Conservation (phyloP, 2,888 invertebrate genomes). For the Sycophila texana region DNA sequence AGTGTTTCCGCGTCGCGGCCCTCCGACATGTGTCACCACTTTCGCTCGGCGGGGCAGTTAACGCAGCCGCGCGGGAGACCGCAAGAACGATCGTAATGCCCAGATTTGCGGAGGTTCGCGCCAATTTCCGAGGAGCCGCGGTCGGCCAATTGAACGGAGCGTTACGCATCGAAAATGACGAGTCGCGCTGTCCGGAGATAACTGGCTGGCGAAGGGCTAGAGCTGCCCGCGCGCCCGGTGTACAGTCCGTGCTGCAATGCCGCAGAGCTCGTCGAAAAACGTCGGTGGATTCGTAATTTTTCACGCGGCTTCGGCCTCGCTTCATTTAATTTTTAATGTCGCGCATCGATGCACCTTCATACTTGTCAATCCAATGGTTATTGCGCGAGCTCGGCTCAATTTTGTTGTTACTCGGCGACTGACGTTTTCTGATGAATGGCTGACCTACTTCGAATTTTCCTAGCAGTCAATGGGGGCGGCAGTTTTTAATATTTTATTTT, state of each 20-base stretch:
- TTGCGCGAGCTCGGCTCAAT: no score
- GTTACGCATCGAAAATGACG: slow-evolving; percentile 65
- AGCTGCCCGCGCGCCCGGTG: not conserved
- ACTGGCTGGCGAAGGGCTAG: not conserved
- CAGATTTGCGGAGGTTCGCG: slow-evolving; percentile 16
- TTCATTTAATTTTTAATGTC: no score
- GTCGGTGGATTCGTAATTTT: no score
- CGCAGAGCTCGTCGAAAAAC: not conserved
- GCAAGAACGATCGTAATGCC: slow-evolving; percentile 37
- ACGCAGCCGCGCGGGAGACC: slow-evolving; percentile 10
- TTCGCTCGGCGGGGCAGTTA: slow-evolving; percentile 14
- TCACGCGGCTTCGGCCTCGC: no score
- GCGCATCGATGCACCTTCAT: no score
- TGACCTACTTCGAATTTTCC: no score
- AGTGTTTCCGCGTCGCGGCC: slow-evolving; percentile 30
- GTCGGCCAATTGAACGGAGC: slow-evolving; percentile 66
- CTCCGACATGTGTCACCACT: slow-evolving; percentile 26
- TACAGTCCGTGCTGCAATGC: not conserved
- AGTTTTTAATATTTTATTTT: no score
- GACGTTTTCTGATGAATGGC: no score
- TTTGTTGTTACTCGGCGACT: no score
- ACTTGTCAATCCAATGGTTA: no score
- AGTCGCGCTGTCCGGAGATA: not conserved
- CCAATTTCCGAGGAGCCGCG: slow-evolving; percentile 58
- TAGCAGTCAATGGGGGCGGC: no score